phyloP scores from a whole-genome alignment of 2,797 vertebrate species.

The Cephalopachus bancanus region DNA sequence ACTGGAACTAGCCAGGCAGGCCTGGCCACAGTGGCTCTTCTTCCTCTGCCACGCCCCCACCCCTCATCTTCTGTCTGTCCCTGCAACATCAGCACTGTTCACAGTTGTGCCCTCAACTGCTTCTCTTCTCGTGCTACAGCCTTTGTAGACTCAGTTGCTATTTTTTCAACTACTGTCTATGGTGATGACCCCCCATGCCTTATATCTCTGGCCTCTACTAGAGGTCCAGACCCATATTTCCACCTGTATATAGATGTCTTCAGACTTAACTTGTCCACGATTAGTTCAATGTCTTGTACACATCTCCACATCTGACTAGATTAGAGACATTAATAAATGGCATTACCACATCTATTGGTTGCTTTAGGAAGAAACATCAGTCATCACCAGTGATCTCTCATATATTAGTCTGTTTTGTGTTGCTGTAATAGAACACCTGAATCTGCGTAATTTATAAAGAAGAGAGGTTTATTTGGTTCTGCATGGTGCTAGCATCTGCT shows the following conservation, averaged over 20 bases:
- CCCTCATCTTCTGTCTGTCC: neutral
- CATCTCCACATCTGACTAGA: neutral
- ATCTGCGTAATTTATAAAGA: too few relatives aligned
- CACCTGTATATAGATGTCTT: neutral
- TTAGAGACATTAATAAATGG: neutral
- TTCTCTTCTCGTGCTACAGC: neutral
- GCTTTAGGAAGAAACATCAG: neutral
- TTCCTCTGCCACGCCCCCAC: neutral
- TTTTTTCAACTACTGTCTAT: neutral
- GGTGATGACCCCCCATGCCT: neutral
- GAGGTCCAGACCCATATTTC: neutral
- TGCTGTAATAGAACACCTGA: too few relatives aligned
- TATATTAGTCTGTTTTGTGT: too few relatives aligned
- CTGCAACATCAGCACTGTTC: fast-evolving
- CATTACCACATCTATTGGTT: neutral
- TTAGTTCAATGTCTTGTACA: neutral
- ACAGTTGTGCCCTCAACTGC: neutral
- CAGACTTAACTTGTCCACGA: neutral
- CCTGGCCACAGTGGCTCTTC: neutral
- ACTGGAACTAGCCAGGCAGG: neutral
- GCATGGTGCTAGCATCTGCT: too few relatives aligned
- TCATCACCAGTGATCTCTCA: neutral
- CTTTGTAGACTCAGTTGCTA: neutral
- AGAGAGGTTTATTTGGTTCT: too few relatives aligned
- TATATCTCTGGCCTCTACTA: neutral